These are phyloP conservation scores for Isaurus tuberculatus DNA, from an alignment of 92 coral and sea anemone species.

Conservation along the genomic window DNA sequence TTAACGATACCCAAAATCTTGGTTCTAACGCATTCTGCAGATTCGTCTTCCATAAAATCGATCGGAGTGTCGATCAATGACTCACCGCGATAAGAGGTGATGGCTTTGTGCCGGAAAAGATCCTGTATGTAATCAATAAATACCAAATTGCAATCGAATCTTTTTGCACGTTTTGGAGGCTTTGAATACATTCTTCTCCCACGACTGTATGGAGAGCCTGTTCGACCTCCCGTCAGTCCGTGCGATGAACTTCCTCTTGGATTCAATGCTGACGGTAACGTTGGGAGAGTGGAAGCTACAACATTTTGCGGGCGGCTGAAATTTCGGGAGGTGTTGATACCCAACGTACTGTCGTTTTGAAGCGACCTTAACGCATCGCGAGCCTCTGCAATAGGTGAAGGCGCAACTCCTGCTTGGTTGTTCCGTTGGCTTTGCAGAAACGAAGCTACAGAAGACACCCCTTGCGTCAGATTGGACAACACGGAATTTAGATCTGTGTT, in stretches of 20 bases:
- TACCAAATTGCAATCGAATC: constrained; percentile 4
- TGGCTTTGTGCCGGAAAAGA: not conserved
- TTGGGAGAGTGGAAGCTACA: not conserved
- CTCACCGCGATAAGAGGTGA: not conserved
- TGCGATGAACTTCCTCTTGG: constrained; percentile 8
- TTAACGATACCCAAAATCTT: no score
- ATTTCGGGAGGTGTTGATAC: constrained; percentile 2
- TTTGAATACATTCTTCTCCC: not conserved
- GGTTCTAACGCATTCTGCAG: no score
- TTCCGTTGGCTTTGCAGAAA: not conserved
- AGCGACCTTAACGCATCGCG: constrained; percentile 6
- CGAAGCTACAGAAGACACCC: not conserved
- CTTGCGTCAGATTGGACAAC: not conserved
- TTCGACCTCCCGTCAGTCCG: not conserved
- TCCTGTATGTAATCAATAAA: not conserved
- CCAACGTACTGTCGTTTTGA: constrained; percentile 10
- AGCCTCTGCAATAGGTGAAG: not conserved
- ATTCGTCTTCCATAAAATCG: no score
- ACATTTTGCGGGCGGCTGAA: constrained; percentile 10
- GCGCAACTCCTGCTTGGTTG: not conserved
- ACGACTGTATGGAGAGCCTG: not conserved
- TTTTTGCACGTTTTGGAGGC: not conserved
- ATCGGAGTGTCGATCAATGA: no score
- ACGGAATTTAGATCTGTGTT: not conserved
- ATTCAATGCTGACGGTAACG: constrained; percentile 5